These are phyloP conservation scores for Aleiodes alternator DNA, from an alignment of 2,888 invertebrate genomes.

Conservation along the genomic window DNA sequence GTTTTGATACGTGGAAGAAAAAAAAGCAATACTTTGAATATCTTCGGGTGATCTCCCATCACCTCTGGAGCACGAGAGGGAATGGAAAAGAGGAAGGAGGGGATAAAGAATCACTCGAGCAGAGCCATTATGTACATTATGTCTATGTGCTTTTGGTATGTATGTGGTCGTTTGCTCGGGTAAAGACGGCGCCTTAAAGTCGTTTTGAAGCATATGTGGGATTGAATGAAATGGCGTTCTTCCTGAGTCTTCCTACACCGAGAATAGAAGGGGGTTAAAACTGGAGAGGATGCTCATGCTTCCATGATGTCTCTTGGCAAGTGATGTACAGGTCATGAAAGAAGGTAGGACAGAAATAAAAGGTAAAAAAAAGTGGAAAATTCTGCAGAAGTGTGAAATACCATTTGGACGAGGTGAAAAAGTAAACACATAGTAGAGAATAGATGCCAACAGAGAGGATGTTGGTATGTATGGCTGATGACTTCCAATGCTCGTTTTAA, in stretches of 20 bases:
- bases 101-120: conserved; percentile 13
- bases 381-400: conserved; percentile 6
- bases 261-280: background rate
- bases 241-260: background rate
- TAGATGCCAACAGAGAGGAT: conserved; percentile 3
- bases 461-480: conserved; percentile 29
- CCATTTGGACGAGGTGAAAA: conserved; percentile 14
- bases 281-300: background rate
- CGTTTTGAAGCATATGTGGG: conserved; percentile 16
- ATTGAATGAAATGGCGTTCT: conserved; percentile 43
- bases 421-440: conserved; percentile 16
- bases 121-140: conserved; percentile 3
- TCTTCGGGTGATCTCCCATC: conserved; percentile 7
- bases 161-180: conserved; percentile 17
- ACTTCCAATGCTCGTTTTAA: conserved; percentile 17
- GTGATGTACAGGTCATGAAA: conserved; percentile 30
- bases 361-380: background rate
- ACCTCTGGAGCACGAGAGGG: too few relatives aligned
- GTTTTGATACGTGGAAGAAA: conserved; percentile 11
- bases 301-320: conserved; percentile 1
- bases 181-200: conserved; percentile 1
- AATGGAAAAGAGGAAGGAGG: background rate
- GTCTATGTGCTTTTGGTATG: conserved; percentile 10
- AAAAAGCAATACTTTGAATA: conserved; percentile 12
- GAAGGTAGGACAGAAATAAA: background rate